phyloP scores from a whole-genome alignment of 2,888 invertebrate species.

The Lochmaea capreae region DNA sequence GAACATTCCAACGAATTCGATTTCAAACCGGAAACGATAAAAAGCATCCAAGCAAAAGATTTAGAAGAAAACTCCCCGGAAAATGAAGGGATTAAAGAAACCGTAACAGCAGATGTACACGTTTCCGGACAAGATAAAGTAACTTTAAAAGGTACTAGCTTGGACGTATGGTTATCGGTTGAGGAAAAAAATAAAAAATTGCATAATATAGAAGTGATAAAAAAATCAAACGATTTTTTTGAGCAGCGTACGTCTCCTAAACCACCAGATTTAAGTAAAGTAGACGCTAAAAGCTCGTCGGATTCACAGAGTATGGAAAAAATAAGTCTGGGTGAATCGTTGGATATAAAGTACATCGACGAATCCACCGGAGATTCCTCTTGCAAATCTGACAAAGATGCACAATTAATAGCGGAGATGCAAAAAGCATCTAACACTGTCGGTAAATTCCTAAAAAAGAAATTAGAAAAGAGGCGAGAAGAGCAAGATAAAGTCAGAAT shows the following conservation, averaged over 20 bases:
- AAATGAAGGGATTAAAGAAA: slow-evolving; percentile 52
- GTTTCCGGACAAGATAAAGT: slow-evolving; percentile 57
- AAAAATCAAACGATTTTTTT: slow-evolving; percentile 65
- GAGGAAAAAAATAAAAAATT: slow-evolving; percentile 60
- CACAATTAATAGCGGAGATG: slow-evolving; percentile 61
- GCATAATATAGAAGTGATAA: slow-evolving; percentile 61
- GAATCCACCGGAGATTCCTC: slow-evolving; percentile 64
- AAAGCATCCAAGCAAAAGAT: slow-evolving; percentile 49
- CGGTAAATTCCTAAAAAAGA: slow-evolving; percentile 59
- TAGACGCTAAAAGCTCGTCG: slow-evolving; percentile 63
- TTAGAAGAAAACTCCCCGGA: slow-evolving; percentile 60
- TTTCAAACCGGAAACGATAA: slow-evolving; percentile 59
- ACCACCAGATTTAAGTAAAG: slow-evolving; percentile 62
- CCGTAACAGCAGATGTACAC: slow-evolving; percentile 54
- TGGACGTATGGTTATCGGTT: slow-evolving; percentile 66
- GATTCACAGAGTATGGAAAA: slow-evolving; percentile 63
- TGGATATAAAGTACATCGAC: slow-evolving; percentile 65
- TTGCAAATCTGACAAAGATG: slow-evolving; percentile 63
- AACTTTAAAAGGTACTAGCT: slow-evolving; percentile 64
- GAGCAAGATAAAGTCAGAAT: slow-evolving; percentile 63
- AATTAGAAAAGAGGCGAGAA: slow-evolving; percentile 56
- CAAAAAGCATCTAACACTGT: slow-evolving; percentile 61
- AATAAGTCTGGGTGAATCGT: slow-evolving; percentile 62
- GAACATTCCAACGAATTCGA: slow-evolving; percentile 59
- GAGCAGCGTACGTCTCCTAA: slow-evolving; percentile 59